Conservation (phyloP, 2,888 invertebrate genomes). For the Kryphioiulus occultus region DNA sequence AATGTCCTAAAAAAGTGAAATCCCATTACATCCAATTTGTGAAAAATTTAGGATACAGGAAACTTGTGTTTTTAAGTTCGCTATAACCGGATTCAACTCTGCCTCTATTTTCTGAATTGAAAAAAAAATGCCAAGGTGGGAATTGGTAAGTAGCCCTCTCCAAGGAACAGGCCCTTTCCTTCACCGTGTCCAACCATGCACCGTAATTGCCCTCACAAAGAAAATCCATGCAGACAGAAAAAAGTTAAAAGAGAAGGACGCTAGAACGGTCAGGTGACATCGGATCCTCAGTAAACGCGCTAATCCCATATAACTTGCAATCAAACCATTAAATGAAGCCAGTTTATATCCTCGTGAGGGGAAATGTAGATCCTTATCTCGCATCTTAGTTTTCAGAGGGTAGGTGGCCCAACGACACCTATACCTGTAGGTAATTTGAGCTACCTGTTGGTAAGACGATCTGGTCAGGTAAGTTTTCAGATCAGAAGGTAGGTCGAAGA, state of each 20-base stretch:
- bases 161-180: not conserved
- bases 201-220: not conserved
- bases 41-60: no score
- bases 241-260: not conserved
- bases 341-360: not conserved
- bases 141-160: not conserved
- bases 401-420: conserved; percentile 11
- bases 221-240: not conserved
- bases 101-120: no score
- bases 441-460: not conserved
- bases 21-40: no score
- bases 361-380: conserved; percentile 23
- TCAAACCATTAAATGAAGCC: conserved; percentile 14
- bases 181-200: not conserved
- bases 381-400: not conserved
- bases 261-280: not conserved
- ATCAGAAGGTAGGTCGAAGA: not conserved
- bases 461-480: not conserved
- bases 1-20: no score
- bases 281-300: not conserved
- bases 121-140: no score
- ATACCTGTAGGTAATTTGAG: not conserved
- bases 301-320: conserved; percentile 23
- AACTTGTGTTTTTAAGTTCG: no score
- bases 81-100: no score